phyloP scores from a whole-genome alignment of 2,797 vertebrate species.

The Enteromius treurensis region DNA sequence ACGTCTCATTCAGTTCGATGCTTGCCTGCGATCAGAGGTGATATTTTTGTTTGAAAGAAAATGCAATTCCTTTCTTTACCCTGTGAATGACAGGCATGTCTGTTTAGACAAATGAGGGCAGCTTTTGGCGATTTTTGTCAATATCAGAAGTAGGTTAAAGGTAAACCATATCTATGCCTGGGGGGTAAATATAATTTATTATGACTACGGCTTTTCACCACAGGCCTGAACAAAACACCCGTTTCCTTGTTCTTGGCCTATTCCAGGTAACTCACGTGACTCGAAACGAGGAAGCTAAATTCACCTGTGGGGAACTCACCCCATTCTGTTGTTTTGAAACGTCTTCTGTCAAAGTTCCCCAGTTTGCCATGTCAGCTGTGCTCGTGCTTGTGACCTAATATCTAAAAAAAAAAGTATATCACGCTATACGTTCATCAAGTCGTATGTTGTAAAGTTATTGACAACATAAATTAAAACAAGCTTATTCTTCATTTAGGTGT shows the following conservation, averaged over 20 bases:
- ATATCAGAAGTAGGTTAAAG: neutral
- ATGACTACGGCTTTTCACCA: neutral
- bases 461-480: neutral
- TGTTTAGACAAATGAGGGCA: neutral
- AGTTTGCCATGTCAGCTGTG: neutral
- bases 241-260: neutral
- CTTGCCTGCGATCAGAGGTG: neutral
- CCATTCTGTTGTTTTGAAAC: neutral
- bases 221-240: constrained; percentile 25
- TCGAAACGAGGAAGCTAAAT: neutral
- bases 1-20: neutral
- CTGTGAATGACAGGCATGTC: neutral
- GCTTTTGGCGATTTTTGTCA: neutral
- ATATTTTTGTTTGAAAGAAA: neutral
- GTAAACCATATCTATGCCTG: neutral
- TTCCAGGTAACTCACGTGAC: constrained; percentile 24
- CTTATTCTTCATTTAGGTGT: neutral
- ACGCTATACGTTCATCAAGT: neutral
- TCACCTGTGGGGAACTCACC: neutral
- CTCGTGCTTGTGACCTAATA: neutral
- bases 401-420: neutral
- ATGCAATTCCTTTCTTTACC: neutral
- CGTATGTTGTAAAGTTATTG: neutral
- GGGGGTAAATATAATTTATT: neutral
- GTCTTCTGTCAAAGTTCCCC: neutral